phyloP scores from a whole-genome alignment of 2,113 vertebrate genomes.

The Lethenteron reissneri region DNA sequence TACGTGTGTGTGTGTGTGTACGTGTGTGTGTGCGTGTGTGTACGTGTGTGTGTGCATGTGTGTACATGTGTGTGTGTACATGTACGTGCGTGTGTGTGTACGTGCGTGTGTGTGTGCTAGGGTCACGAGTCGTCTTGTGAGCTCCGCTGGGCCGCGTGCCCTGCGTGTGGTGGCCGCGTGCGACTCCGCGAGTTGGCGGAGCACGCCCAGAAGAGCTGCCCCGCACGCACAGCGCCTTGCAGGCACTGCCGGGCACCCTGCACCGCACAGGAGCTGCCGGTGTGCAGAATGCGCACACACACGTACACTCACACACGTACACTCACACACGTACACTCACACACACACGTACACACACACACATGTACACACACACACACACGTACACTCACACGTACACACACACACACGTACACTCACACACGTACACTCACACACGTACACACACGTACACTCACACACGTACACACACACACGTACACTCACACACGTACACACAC shows the following conservation, averaged over 20 bases:
- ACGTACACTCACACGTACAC: not conserved
- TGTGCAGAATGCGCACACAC: not conserved
- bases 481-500: not conserved
- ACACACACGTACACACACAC: not conserved
- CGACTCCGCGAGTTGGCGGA: no score
- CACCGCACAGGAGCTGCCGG: no score
- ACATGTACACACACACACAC: not conserved
- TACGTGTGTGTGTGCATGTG: not conserved
- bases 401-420: not conserved
- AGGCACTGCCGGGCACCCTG: not conserved
- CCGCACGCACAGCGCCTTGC: not conserved
- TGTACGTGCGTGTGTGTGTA: not conserved
- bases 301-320: not conserved
- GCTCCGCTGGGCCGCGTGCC: no score
- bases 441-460: not conserved
- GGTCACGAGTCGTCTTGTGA: no score
- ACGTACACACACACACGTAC: not conserved
- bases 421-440: not conserved
- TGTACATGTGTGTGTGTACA: not conserved
- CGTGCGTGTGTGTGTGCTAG: no score
- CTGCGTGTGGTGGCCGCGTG: no score
- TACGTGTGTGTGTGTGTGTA: not conserved
- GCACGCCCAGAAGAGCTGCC: not conserved
- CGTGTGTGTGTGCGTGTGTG: not conserved
- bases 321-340: not conserved